Evolutionary conservation across 2,888 invertebrate genomes (phyloP).

Genomic region (Seira sanloemensis): DNA sequence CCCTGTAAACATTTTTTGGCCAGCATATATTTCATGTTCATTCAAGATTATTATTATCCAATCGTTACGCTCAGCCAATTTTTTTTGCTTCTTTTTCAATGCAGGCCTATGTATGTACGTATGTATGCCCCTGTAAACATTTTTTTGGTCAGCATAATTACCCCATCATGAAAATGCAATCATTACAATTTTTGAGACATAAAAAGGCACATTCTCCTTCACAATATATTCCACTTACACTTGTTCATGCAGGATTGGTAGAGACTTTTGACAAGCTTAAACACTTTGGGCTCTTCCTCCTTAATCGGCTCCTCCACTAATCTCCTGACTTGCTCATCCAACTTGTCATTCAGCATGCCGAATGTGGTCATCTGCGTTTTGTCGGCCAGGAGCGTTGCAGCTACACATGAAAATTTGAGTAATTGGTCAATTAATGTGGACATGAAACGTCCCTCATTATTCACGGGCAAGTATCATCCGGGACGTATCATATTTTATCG

Average conservation of each 20-base stretch:
- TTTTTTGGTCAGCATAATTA: too few relatives aligned
- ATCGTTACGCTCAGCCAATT: too few relatives aligned
- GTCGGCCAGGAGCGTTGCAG: constrained; percentile 84
- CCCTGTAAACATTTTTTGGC: too few relatives aligned
- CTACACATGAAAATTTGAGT: constrained; percentile 75
- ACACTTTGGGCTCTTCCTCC: constrained; percentile 82
- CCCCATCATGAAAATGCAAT: not conserved
- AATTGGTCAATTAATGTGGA: not conserved
- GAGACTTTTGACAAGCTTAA: constrained; percentile 86
- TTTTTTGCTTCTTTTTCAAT: too few relatives aligned
- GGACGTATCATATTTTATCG: too few relatives aligned
- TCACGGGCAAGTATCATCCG: not conserved
- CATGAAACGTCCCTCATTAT: not conserved
- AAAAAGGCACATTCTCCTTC: not conserved
- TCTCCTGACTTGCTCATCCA: constrained; percentile 84
- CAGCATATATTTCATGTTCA: too few relatives aligned
- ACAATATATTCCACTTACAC: constrained; percentile 80
- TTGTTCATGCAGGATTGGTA: constrained; percentile 93
- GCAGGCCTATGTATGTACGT: too few relatives aligned
- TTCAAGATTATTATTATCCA: too few relatives aligned
- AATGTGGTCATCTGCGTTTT: constrained; percentile 85
- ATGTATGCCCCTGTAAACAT: too few relatives aligned
- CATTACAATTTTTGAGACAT: not conserved
- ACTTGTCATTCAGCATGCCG: constrained; percentile 84
- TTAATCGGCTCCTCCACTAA: constrained; percentile 83